Percentiles rank a stretch among this genome's conserved stretches.
These are phyloP conservation scores for Desmodus rotundus DNA, from an alignment of 2,113 vertebrate species.

Conservation along the genomic window DNA sequence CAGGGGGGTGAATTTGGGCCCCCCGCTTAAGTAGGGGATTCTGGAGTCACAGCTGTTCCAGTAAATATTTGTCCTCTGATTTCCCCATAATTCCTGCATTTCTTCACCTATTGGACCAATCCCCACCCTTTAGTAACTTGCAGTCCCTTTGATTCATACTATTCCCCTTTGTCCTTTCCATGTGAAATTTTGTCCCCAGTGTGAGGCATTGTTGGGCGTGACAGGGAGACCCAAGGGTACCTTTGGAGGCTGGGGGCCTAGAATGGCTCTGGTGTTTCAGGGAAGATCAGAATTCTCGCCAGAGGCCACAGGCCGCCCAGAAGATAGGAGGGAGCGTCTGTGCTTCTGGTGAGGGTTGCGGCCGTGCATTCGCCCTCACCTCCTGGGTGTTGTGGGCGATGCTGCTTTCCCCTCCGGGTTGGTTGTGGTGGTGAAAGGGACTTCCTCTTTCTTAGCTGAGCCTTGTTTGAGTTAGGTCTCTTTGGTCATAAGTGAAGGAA, in stretches of 20 bases:
- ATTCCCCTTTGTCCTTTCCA: neutral
- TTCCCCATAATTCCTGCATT: neutral
- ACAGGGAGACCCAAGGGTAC: neutral
- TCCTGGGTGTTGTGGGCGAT: neutral
- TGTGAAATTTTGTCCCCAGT: neutral
- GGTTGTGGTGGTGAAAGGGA: neutral
- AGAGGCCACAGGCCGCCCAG: neutral
- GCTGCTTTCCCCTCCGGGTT: neutral
- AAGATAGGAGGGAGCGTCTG: neutral
- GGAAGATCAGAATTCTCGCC: neutral
- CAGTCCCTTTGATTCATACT: neutral
- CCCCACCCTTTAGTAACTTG: neutral
- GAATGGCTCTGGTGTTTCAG: neutral
- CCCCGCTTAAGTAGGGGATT: neutral
- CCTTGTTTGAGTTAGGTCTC: neutral
- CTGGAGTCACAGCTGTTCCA: neutral
- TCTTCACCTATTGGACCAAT: neutral
- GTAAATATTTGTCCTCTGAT: neutral
- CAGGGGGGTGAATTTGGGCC: neutral
- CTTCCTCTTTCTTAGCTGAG: neutral
- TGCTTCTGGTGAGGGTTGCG: neutral
- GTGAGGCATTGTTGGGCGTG: neutral
- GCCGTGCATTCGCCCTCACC: neutral
- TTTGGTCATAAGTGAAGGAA: neutral
- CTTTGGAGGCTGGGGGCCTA: neutral